Conservation (phyloP, 2,797 vertebrate species). For the Coregonus suidteri region DNA sequence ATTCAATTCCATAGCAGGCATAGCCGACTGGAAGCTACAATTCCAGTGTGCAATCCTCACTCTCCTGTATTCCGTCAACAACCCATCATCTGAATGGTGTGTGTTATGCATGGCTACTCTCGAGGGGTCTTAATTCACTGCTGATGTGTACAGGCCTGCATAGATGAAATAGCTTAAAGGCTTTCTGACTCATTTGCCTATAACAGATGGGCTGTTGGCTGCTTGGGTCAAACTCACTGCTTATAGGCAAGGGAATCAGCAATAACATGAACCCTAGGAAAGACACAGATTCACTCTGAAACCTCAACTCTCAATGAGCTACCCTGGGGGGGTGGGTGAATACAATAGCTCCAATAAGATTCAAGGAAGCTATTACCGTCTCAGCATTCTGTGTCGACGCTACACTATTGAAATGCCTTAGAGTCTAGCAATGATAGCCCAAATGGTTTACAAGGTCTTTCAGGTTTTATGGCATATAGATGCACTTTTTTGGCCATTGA, state of each 20-base stretch:
- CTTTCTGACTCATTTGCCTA: slow-evolving; percentile 49
- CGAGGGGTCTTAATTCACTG: slow-evolving; percentile 21
- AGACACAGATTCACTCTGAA: slow-evolving; percentile 35
- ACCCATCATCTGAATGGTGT: slow-evolving; percentile 15
- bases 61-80: slow-evolving; percentile 23
- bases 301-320: slow-evolving; percentile 33
- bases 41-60: slow-evolving; percentile 19
- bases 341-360: slow-evolving; percentile 44
- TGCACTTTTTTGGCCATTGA: slow-evolving; percentile 58
- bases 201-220: slow-evolving; percentile 56
- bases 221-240: slow-evolving; percentile 40
- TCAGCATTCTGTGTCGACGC: neutral
- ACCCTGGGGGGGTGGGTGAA: slow-evolving; percentile 34
- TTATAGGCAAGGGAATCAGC: slow-evolving; percentile 34
- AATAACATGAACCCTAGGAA: slow-evolving; percentile 42
- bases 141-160: slow-evolving; percentile 46
- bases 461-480: slow-evolving; percentile 60
- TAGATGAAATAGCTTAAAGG: slow-evolving; percentile 57
- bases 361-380: slow-evolving; percentile 35
- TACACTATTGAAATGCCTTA: slow-evolving; percentile 18
- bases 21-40: slow-evolving; percentile 26
- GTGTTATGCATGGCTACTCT: slow-evolving; percentile 36
- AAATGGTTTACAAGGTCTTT: slow-evolving; percentile 67
- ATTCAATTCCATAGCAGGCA: slow-evolving; percentile 36
- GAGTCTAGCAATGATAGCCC: slow-evolving; percentile 42